These are phyloP conservation scores for Brachyalestes nurse DNA, from an alignment of 2,797 vertebrate genomes.

Conservation along the genomic window DNA sequence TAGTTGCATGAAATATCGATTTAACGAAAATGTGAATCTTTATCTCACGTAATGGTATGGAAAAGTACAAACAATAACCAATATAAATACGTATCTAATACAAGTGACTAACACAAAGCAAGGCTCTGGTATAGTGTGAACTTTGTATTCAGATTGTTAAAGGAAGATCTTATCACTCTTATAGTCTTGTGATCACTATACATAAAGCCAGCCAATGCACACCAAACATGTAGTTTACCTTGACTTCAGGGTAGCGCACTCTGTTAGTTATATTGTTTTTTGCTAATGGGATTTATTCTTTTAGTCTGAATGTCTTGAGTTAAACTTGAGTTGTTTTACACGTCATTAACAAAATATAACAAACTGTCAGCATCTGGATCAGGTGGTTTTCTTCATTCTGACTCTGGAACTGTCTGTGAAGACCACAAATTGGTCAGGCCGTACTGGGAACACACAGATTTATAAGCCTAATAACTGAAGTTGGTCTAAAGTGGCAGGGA, in stretches of 20 bases:
- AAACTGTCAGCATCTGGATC: background rate
- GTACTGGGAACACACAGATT: conserved; percentile 59
- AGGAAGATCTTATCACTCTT: background rate
- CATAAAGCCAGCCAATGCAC: background rate
- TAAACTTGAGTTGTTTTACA: background rate
- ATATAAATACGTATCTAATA: background rate
- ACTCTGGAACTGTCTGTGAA: background rate
- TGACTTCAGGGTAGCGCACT: background rate
- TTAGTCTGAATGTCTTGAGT: background rate
- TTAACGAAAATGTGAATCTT: background rate
- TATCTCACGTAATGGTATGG: no score
- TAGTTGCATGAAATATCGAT: background rate
- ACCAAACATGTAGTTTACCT: background rate
- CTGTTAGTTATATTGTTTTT: background rate
- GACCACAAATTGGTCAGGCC: conserved; percentile 24
- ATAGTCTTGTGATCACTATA: background rate
- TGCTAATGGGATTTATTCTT: background rate
- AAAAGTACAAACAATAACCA: background rate
- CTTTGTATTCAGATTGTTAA: background rate
- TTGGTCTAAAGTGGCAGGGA: conserved; percentile 65
- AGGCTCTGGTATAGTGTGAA: background rate
- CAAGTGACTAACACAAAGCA: background rate
- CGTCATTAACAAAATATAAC: background rate
- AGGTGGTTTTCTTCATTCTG: background rate
- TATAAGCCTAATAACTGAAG: conserved; percentile 72